Base-by-base conservation (phyloP, 2,888 invertebrate genomes). In the Stictocephala bisonia region DNA sequence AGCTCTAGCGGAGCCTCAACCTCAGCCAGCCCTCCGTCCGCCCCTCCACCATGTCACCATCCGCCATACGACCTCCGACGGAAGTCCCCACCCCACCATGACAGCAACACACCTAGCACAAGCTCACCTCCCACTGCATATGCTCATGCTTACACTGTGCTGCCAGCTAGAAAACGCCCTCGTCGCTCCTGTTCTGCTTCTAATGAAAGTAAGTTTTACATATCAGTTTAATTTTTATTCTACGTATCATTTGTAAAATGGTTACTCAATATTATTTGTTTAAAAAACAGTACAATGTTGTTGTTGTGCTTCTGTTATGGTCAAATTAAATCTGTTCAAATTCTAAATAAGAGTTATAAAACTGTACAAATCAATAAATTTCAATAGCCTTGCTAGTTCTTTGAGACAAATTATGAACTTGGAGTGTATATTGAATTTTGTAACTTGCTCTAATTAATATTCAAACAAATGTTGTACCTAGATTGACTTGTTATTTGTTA, bases 51-150 rank as follows among this genome's bases (percentile, higher is more conserved):
- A n/a, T 66, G 18, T 83, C 84, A 95, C 85, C 94, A 94, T 84
- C 93, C 95, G 78, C 96, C 96, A 1, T 96, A 96, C 83, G 96
- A 96, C 84, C 86, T 96, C 82, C 89, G 96, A 76, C 89, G 95
- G 80, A 96, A 96, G 85, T 93, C 92, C 78, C 93, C 93, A 53
- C 90, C 91, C 56, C 88, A 88, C 81, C 87, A 87, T 29, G 75
- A 77, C 31, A 53, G 60, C 24, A 91, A 71, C 58, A 29, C 70
- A 11, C 58, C 70, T 9, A 90, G 91, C 75, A 90, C 91, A 26
- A 89, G 88, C 78, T 75, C 79, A 66, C n/a, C 72, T 15, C 64
- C 51, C 40, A 41, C 56, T 66, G 48, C 76, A 15, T 67, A 72
- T 26, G 75, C 73, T 18, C 82, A 82, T 40, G 83, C 84, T 50